These are phyloP conservation scores for Hirudo medicinalis DNA, from an alignment of 1,140 invertebrate species.

Conservation along the genomic window DNA sequence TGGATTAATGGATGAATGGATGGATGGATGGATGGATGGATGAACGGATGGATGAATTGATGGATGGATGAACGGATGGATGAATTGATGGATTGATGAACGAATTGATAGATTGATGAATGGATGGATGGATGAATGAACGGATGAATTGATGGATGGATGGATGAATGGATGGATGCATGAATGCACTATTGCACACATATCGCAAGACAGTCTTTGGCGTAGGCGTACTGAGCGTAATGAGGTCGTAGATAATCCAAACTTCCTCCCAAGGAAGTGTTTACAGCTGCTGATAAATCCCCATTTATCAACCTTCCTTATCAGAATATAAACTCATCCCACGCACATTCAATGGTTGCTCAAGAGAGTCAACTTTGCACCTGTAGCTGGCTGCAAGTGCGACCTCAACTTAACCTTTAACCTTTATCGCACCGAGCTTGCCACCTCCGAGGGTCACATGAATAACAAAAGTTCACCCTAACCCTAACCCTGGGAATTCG, in stretches of 20 bases:
- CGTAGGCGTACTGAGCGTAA: not conserved
- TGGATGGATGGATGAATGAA: constrained; percentile 22
- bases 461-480: too few relatives aligned
- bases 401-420: not conserved
- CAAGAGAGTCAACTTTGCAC: not conserved
- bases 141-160: constrained; percentile 23
- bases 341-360: not conserved
- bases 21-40: constrained; percentile 22
- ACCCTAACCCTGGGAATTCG: too few relatives aligned
- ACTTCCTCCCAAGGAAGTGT: not conserved
- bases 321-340: not conserved
- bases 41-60: constrained; percentile 23
- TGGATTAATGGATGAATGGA: constrained; percentile 23
- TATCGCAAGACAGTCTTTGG: too few relatives aligned
- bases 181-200: too few relatives aligned
- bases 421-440: too few relatives aligned
- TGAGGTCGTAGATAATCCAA: not conserved
- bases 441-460: too few relatives aligned
- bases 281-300: not conserved
- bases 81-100: too few relatives aligned
- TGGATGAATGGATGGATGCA: constrained; percentile 23
- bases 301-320: not conserved
- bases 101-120: too few relatives aligned
- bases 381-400: not conserved
- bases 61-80: constrained; percentile 18